Evolutionary conservation across 2,888 invertebrate genomes (phyloP).

Genomic region (Nasonovia ribisnigri): DNA sequence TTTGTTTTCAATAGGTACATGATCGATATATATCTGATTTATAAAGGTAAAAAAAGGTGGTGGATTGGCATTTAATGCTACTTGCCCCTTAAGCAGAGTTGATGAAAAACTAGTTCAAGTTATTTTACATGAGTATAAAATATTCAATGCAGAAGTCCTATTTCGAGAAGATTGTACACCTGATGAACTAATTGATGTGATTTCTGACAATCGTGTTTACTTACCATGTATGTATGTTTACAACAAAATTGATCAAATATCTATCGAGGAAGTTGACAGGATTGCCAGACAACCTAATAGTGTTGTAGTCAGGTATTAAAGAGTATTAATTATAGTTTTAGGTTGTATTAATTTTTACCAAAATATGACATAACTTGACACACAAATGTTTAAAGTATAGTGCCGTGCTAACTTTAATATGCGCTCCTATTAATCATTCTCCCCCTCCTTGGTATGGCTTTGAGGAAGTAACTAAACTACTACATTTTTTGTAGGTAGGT

Average conservation of each 20-base stretch:
- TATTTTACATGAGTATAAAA: conserved; percentile 98
- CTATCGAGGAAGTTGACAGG: conserved; percentile 97
- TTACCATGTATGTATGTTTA: conserved; percentile 98
- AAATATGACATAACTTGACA: neutral
- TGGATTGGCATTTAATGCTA: conserved; percentile 96
- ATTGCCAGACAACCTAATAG: conserved; percentile 90
- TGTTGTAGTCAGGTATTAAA: conserved; percentile 87
- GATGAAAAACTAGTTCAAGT: conserved; percentile 98
- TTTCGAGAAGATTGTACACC: conserved; percentile 96
- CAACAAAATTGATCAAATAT: conserved; percentile 99
- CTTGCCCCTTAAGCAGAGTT: conserved; percentile 90
- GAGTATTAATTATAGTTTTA: conserved; percentile 74
- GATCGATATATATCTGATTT: conserved; percentile 63
- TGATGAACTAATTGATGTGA: conserved; percentile 98
- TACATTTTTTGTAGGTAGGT: neutral
- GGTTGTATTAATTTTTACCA: neutral
- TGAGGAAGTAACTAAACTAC: no score
- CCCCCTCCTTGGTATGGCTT: no score
- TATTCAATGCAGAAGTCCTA: conserved; percentile 91
- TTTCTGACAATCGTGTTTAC: conserved; percentile 94
- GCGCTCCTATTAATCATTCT: no score
- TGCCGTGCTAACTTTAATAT: no score
- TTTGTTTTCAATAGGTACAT: no score
- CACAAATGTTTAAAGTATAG: neutral
- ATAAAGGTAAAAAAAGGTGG: conserved; percentile 91